Base-by-base conservation (phyloP, 2,797 vertebrate genomes). In the Lepilemur ruficaudatus region DNA sequence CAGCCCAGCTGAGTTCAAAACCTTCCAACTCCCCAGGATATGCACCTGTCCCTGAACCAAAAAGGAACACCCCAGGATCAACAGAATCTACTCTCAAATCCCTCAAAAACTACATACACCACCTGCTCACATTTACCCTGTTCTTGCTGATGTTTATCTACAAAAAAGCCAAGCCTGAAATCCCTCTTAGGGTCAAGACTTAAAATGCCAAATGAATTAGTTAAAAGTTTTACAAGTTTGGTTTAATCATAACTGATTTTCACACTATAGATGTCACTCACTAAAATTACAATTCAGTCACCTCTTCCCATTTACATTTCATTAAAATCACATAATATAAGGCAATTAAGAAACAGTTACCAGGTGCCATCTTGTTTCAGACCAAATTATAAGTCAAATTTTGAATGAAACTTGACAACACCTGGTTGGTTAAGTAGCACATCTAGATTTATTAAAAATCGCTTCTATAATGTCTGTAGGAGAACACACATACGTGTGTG, bases 221-320 rank as follows among this genome's bases (percentile, higher is more conserved):
- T 69, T 87, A 63, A 86, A 92, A 85, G 38, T 92, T 83, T 93
- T 52, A 92, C 70, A 94, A 83, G 73, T 88, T 97, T 78, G 69
- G 82, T 63, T 95, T 96, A 30, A 76, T 97, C 52, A 83, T 91
- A 94, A 75, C 61, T 69, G 14, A 97, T 83, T 94, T 93, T 89
- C 76, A 96, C 69, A 85, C 22, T 67, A 65, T 28, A 70, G 28
- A 72, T 11, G 67, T 43, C 67, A 63, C 25, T 93, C 48, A 57
- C 11, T 61, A 94, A 96, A 94, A 92, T 94, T 91, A 94, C 23
- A 94, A 80, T 41, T 69, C 78, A 89, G 48, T 93, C 38, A 72
- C 32, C 69, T 91, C 52, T 91, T 80, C 25, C 73, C 57, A 82
- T 79, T 57, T 48, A 48, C 46, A 90, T 90, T 79, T 96, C 28